These are phyloP conservation scores for Nipponacmea schrenckii DNA, from an alignment of 2,888 invertebrate genomes.

Conservation along the genomic window DNA sequence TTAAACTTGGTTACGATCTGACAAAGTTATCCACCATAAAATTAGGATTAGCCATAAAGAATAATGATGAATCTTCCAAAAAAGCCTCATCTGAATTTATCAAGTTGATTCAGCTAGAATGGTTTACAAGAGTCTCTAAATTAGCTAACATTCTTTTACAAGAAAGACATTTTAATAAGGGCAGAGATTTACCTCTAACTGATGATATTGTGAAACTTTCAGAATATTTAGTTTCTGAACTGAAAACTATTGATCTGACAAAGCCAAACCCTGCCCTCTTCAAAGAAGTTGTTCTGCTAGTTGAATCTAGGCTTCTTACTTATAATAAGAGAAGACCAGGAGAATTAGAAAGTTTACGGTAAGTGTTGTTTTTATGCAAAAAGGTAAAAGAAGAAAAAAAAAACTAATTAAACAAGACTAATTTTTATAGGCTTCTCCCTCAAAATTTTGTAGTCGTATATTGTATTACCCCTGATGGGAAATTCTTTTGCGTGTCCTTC, in stretches of 20 bases:
- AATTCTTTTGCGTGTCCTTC: no score
- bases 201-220: neutral
- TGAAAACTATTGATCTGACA: neutral
- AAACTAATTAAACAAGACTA: no score
- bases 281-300: slow-evolving; percentile 10
- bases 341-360: slow-evolving; percentile 22
- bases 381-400: no score
- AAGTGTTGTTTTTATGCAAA: slow-evolving; percentile 6
- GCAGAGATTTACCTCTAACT: neutral
- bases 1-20: slow-evolving; percentile 2
- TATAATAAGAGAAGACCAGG: slow-evolving; percentile 25
- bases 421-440: no score
- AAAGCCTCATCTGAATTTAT: no score
- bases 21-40: neutral
- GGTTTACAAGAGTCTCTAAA: neutral
- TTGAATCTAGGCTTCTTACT: slow-evolving; percentile 8
- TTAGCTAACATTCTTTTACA: neutral
- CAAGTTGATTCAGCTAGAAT: neutral
- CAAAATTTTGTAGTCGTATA: no score
- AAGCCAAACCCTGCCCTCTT: slow-evolving; percentile 7
- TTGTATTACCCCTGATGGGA: no score
- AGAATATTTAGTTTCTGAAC: neutral
- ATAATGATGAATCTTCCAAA: slow-evolving; percentile 4
- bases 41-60: neutral
- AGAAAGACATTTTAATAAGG: neutral